Base-by-base conservation (phyloP, 2,888 invertebrate genomes). In the Hartigia nigra region DNA sequence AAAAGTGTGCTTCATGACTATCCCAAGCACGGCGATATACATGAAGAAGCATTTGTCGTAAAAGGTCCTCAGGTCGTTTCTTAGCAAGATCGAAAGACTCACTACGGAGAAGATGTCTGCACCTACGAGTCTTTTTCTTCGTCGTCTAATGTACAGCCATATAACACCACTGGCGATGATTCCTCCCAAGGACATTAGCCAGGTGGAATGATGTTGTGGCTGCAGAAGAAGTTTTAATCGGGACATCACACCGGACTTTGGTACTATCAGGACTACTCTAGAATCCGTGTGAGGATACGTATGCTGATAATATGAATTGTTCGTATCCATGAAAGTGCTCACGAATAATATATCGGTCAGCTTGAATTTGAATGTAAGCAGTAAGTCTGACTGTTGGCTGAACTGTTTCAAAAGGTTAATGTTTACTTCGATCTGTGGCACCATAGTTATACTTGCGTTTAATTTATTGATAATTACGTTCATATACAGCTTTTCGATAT, bases 1-100 rank as follows among this genome's bases (percentile, higher is more conserved):
- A 79, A 90, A 92, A 0, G 91, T 89, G 4, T 86, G 90, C 37
- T 90, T 85, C 23, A 92, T 90, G 9, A 92, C 82, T 80, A 91
- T 55, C 9, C 55, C 55, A 9, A 55, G 55, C 9, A 55, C 23
- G 23, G 55, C 55, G 14, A 55, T 55, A 23, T 55, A 55, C 23
- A 55, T 23, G 55, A 55, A 55, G 55, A 55, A 55, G 23, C 23
- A 55, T 55, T 55, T 55, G 23, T 55, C 55, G 55, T 55, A 55
- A 23, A 55, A 55, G 55, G 55, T 55, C 9, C 23, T 55, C 9
- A 55, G 55, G 55, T 55, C 55, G 23, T 55, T 55, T 55, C 55
- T 23, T 55, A 55, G 55, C 23, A 55, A 23, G 9, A 9, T 55
- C 55, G 55, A 55, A 9, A 55, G 55, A 55, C 55, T 55, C 2